phyloP scores from a whole-genome alignment of 37 sponge, comb jelly and placozoan species.

The Sycon ciliatum region DNA sequence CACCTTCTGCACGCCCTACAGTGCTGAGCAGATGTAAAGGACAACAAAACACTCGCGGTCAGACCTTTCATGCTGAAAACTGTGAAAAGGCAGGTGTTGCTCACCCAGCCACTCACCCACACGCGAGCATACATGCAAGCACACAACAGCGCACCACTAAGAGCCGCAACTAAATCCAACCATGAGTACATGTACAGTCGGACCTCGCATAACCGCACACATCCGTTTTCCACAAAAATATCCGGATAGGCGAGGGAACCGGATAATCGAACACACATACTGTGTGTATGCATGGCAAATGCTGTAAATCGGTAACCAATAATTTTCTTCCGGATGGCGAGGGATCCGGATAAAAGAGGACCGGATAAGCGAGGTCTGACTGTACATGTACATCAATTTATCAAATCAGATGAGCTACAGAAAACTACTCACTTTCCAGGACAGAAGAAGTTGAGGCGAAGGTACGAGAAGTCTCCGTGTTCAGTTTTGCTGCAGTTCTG shows the following conservation, averaged over 20 bases:
- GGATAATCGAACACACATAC: no score
- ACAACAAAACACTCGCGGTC: not conserved
- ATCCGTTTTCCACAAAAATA: no score
- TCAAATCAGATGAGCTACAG: not conserved
- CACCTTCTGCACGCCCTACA: slow-evolving; percentile 61
- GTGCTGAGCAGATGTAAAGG: slow-evolving; percentile 25
- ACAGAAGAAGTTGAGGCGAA: slow-evolving; percentile 84
- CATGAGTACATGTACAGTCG: not conserved
- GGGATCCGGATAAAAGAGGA: no score
- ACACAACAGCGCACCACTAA: not conserved
- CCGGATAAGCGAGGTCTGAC: no score
- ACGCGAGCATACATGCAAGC: not conserved
- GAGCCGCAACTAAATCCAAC: no score
- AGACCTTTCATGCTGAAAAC: not conserved
- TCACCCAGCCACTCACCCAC: not conserved
- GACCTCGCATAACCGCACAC: no score
- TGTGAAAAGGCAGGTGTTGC: not conserved
- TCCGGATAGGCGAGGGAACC: no score
- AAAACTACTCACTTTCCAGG: slow-evolving; percentile 58
- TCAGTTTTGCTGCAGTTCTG: slow-evolving; percentile 93
- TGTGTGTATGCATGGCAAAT: no score
- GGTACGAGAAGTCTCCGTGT: slow-evolving; percentile 86
- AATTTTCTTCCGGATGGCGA: no score
- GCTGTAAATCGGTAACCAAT: no score
- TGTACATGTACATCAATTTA: not conserved